These are phyloP conservation scores for Enteromius trimaculatus DNA, from an alignment of 2,797 vertebrate genomes.

Conservation along the genomic window DNA sequence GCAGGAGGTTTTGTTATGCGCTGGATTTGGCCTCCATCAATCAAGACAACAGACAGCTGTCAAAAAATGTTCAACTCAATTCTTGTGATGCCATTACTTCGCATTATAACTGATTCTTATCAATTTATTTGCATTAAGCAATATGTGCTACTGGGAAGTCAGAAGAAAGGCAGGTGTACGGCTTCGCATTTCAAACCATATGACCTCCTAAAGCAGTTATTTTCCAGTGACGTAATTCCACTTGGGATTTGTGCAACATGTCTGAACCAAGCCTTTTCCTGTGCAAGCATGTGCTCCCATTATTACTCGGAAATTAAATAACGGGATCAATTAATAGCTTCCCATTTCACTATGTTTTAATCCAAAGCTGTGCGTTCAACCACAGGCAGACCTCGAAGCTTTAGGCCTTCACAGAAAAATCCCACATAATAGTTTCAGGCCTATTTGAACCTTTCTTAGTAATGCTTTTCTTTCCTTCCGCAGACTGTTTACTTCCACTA, in stretches of 20 bases:
- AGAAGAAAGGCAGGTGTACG: slow-evolving; percentile 42
- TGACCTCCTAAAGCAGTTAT: slow-evolving; percentile 47
- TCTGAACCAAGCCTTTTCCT: slow-evolving; percentile 55
- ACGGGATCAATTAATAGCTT: slow-evolving; percentile 76
- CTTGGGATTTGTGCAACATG: slow-evolving; percentile 44
- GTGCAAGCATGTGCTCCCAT: slow-evolving; percentile 70
- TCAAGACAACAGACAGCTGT: slow-evolving; percentile 10
- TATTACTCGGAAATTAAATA: slow-evolving; percentile 66
- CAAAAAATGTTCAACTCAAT: background rate
- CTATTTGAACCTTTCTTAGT: background rate
- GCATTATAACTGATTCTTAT: background rate
- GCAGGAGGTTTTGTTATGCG: background rate
- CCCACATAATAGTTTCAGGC: too few relatives aligned
- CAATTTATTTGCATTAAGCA: background rate
- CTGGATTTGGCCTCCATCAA: background rate
- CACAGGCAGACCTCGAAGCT: background rate
- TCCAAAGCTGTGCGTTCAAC: slow-evolving; percentile 23
- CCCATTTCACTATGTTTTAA: slow-evolving; percentile 60
- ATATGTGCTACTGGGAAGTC: background rate
- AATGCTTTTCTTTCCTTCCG: background rate
- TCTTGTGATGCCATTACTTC: background rate
- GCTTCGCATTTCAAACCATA: slow-evolving; percentile 38
- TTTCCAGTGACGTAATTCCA: slow-evolving; percentile 55
- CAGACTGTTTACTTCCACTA: slow-evolving; percentile 82
- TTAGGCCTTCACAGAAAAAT: background rate